Evolutionary conservation across 2,113 vertebrate genomes (phyloP).

Genomic region (Rhinogobius similis): DNA sequence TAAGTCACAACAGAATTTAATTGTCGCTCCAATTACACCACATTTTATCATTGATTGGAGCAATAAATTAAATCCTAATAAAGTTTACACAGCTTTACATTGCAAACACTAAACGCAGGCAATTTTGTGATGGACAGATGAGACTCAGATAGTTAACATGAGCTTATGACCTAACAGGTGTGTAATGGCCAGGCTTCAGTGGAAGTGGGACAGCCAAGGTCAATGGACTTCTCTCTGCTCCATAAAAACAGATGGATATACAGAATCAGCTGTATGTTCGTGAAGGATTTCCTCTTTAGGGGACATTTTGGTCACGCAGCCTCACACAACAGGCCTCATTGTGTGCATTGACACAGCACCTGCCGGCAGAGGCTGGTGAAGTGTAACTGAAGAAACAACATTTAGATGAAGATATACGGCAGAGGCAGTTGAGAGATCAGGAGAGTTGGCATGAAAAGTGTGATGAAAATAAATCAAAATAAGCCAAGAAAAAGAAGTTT

Average conservation of each 20-base stretch:
- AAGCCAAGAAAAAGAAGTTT: neutral
- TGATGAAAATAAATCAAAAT: neutral
- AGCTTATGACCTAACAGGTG: constrained; percentile 21
- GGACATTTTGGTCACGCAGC: constrained; percentile 44
- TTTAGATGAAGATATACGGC: neutral
- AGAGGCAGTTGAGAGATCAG: neutral
- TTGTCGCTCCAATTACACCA: neutral
- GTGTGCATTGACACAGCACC: constrained; percentile 51
- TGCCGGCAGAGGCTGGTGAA: constrained; percentile 39
- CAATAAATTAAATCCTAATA: neutral
- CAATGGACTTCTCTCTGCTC: constrained; percentile 46
- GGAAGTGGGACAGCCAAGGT: constrained; percentile 15
- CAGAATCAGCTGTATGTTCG: constrained; percentile 63
- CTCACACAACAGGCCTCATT: constrained; percentile 41
- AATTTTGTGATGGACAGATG: too few species aligned
- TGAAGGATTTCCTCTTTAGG: constrained; percentile 68
- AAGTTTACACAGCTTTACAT: neutral
- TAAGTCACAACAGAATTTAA: neutral
- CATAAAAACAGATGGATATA: constrained; percentile 57
- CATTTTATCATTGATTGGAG: neutral
- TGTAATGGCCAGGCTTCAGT: constrained; percentile 42
- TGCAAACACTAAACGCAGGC: neutral
- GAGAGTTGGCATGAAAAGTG: neutral
- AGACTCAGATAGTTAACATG: neutral
- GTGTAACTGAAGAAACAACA: constrained; percentile 55